Evolutionary conservation across 1,140 invertebrate species (phyloP).

Genomic region (Pachypsylla venusta): DNA sequence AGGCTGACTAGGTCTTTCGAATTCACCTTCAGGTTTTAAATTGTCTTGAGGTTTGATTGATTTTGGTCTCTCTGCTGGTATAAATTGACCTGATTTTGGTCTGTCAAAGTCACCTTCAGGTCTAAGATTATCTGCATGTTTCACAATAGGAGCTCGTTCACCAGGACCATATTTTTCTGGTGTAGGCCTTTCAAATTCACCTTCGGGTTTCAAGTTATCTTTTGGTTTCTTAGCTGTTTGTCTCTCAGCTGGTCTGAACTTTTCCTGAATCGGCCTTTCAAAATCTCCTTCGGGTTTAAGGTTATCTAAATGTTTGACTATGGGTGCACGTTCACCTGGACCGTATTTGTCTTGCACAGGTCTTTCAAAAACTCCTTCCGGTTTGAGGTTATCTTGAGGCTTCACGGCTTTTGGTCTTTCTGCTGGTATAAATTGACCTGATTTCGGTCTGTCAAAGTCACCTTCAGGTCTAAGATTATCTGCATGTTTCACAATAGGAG

Average conservation of each 20-base stretch:
- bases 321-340: constrained; percentile 30
- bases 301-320: constrained; percentile 39
- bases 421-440: constrained; percentile 26
- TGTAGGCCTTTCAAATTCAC: constrained; percentile 33
- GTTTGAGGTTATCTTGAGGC: constrained; percentile 37
- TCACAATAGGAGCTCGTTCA: constrained; percentile 31
- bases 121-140: constrained; percentile 42
- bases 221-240: constrained; percentile 30
- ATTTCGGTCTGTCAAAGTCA: constrained; percentile 25
- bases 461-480: constrained; percentile 40
- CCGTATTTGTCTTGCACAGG: constrained; percentile 35
- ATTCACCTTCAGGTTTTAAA: constrained; percentile 36
- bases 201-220: constrained; percentile 43
- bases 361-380: constrained; percentile 41
- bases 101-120: constrained; percentile 45
- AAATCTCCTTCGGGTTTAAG: constrained; percentile 40
- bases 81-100: constrained; percentile 24
- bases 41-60: constrained; percentile 30
- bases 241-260: constrained; percentile 36
- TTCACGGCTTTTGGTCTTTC: constrained; percentile 30
- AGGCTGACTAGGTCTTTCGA: constrained; percentile 31
- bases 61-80: constrained; percentile 31
- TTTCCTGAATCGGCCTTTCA: constrained; percentile 34
- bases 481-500: constrained; percentile 39
- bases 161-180: constrained; percentile 21